Evolutionary conservation across 2,797 vertebrate genomes (phyloP).

Genomic region (Cynodonichthys magdalenae): DNA sequence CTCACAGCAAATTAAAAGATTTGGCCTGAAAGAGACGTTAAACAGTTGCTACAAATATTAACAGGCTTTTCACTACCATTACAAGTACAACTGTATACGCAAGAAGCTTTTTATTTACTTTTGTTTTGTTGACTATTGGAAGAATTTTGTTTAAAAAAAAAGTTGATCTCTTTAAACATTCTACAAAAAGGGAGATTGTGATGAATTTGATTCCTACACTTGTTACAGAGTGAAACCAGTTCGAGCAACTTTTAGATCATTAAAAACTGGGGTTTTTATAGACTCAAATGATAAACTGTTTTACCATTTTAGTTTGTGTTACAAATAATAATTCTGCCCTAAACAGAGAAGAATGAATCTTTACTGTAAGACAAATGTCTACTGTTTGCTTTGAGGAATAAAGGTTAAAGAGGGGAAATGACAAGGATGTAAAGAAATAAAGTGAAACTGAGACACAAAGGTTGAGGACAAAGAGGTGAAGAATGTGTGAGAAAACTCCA

Average conservation of each 20-base stretch:
- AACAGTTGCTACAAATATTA: neutral
- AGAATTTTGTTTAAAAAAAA: neutral
- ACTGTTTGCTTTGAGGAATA: neutral
- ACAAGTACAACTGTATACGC: no score
- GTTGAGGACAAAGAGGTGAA: constrained; percentile 24
- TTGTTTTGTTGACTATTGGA: neutral
- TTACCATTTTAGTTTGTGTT: neutral
- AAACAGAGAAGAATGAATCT: neutral
- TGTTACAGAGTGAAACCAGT: neutral
- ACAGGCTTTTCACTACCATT: neutral
- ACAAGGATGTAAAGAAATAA: constrained; percentile 14
- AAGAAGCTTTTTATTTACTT: neutral
- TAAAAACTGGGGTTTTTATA: no score
- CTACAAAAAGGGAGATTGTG: no score
- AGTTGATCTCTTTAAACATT: no score
- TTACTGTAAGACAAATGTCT: neutral
- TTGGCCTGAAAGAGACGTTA: constrained; percentile 14
- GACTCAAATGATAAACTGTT: no score
- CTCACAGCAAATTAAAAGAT: constrained; percentile 4
- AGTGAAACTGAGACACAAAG: constrained; percentile 7
- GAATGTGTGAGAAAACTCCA: constrained; percentile 51
- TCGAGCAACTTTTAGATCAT: no score
- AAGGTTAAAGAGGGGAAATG: constrained; percentile 5
- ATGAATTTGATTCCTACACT: neutral
- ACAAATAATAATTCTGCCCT: neutral